Evolutionary conservation across 2,113 vertebrate species (phyloP), one percentile per base, ranked within the genome.

Genomic region (Nycticorax nycticorax): DNA sequence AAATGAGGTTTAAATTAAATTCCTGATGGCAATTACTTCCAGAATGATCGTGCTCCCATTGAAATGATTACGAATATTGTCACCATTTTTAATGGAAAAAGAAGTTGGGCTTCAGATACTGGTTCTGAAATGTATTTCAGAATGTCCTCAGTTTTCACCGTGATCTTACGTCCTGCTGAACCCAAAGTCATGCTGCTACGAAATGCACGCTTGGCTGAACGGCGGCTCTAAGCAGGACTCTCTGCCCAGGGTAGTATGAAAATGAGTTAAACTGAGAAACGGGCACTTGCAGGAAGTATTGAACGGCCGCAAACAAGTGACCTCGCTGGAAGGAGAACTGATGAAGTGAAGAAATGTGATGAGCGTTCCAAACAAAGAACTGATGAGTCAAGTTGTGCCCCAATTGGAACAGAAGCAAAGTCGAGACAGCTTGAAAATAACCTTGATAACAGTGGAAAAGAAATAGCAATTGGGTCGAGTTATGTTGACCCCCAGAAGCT

Each of bases 281-380:
- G 43, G 77, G 67, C 85, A 66, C 82, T 79, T 64, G 88, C 86
- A 77, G 95, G 43, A 89, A 87, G 89, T 92, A 90, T 94, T 95
- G 95, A 89, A 94, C 96, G 92, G 90, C 96, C 94, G 72, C 91
- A 93, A 94, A 88, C 6, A 21, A 89, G 89, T 93, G 96, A 96
- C 94, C 94, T 97, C 94, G 62, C 41, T n/a, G 76, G 75, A 78
- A 96, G 62, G 68, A 96, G 91, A 97, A 89, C 68, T 96, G 96
- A 97, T 92, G 87, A 91, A 96, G 75, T 76, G 94, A 76, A 96
- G 96, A 97, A 97, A 97, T 95, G 93, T 60, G 91, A 96, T 91
- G 89, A 94, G 84, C 1, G 19, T 88, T 94, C 96, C 96, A 97
- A 95, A 97, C 93, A 97, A 97, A 97, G 95, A 97, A 97, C 85